These are phyloP conservation scores for Lontra canadensis DNA, from an alignment of 2,113 vertebrate species.

Conservation along the genomic window DNA sequence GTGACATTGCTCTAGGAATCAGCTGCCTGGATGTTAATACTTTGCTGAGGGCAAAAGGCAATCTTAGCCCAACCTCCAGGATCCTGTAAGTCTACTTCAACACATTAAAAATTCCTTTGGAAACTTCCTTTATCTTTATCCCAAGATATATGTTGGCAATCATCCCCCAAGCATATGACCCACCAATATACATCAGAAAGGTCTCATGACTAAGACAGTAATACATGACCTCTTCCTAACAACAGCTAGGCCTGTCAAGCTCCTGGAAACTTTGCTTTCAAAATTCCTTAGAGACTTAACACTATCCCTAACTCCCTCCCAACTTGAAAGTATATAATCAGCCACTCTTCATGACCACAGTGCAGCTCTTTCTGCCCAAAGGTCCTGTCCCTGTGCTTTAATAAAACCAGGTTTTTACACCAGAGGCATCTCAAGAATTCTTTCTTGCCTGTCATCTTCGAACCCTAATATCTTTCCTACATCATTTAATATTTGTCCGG, in stretches of 20 bases:
- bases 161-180: background rate
- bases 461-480: background rate
- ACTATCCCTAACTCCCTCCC: background rate
- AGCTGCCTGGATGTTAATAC: background rate
- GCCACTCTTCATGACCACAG: background rate
- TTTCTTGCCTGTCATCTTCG: background rate
- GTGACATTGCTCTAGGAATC: background rate
- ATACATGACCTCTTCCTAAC: background rate
- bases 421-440: background rate
- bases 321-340: background rate
- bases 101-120: background rate
- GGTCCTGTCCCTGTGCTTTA: background rate
- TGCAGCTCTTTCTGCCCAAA: background rate
- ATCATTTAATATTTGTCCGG: background rate
- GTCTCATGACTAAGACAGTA: background rate
- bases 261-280: background rate
- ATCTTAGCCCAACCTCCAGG: background rate
- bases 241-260: background rate
- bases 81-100: background rate
- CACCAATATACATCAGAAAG: background rate
- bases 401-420: background rate
- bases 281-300: background rate
- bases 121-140: background rate
- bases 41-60: background rate
- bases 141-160: background rate